A percentile compares a stretch with the other conserved stretches of the same genome.
Conservation (phyloP, 1,140 invertebrate genomes). For the Antheraea pernyi region DNA sequence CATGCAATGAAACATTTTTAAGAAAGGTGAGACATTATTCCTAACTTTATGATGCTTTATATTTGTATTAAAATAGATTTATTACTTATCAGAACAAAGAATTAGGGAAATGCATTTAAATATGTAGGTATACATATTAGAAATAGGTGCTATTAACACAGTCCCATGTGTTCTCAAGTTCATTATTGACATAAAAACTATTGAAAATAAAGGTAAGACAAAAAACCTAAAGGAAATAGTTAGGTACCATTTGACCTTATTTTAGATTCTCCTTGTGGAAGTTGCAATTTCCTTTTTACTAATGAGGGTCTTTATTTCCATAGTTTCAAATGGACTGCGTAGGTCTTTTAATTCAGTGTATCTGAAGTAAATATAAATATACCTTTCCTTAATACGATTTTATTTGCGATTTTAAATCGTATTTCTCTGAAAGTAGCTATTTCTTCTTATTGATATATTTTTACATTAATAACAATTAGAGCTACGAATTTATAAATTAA, state of each 20-base stretch:
- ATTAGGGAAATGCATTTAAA: too few species aligned
- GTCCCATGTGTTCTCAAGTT: neutral
- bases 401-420: neutral
- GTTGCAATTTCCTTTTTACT: slow-evolving; percentile 76
- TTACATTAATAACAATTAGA: too few species aligned
- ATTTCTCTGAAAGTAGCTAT: neutral
- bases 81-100: too few species aligned
- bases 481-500: too few species aligned
- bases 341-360: slow-evolving; percentile 22
- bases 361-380: too few species aligned
- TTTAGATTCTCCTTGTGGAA: slow-evolving; percentile 63
- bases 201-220: slow-evolving; percentile 17
- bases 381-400: neutral
- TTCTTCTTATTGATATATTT: too few species aligned
- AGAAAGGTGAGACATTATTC: slow-evolving; percentile 81
- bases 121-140: too few species aligned
- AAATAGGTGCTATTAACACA: too few species aligned
- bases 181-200: neutral
- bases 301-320: slow-evolving; percentile 73
- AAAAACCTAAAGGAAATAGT: neutral
- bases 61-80: too few species aligned
- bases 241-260: slow-evolving; percentile 67
- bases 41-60: neutral
- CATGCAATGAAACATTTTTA: slow-evolving; percentile 87
- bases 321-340: slow-evolving; percentile 44